Base-by-base conservation (phyloP, 2,888 invertebrate species). In the Plebejus anna region DNA sequence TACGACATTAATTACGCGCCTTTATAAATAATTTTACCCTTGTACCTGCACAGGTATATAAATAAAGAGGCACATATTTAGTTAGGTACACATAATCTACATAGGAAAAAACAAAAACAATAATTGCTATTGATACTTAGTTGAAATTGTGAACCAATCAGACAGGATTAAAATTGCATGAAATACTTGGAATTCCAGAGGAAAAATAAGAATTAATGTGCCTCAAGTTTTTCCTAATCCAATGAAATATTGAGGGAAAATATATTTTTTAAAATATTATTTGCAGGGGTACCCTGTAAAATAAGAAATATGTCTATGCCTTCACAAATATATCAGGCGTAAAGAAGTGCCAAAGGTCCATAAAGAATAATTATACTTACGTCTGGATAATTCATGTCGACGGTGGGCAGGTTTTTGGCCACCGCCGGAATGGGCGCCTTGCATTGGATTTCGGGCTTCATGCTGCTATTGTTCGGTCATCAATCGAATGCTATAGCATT, bases 371-470 rank as follows among this genome's bases (percentile, higher is more conserved):
- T 66, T 13, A 16, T 87, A 92, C 93, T 92, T 81, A 92, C 93
- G 77, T 92, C 90, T 70, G 87, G 80, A 81, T 87, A 86, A 82
- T 86, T 88, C 51, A 86, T 83, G 82, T 93, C 92, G 89, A 90
- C 88, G 66, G 84, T 80, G 59, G 88, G 84, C 78, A 86, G 86
- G 81, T 83, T 85, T 80, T 85, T 88, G 51, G 88, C 85, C 77
- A 89, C 88, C 70, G 88, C 86, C 7, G 91, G 82, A 79, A 89
- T 88, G 73, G 86, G 85, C 76, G 83, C 79, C 71, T 86, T 86
- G 38, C 84, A 80, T 79, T 84, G 81, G 75, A 86, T 88, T 79
- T 85, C 86, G 86, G 89, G 88, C 73, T 83, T 87, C 80, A 82
- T 81, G 77, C 77, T 80, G 77, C 77, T 77, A 38, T 72, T 78